Percentiles rank a stretch among this genome's conserved stretches.
These are phyloP conservation scores for Apodemia mormo DNA, from an alignment of 2,888 invertebrate genomes.

Conservation along the genomic window DNA sequence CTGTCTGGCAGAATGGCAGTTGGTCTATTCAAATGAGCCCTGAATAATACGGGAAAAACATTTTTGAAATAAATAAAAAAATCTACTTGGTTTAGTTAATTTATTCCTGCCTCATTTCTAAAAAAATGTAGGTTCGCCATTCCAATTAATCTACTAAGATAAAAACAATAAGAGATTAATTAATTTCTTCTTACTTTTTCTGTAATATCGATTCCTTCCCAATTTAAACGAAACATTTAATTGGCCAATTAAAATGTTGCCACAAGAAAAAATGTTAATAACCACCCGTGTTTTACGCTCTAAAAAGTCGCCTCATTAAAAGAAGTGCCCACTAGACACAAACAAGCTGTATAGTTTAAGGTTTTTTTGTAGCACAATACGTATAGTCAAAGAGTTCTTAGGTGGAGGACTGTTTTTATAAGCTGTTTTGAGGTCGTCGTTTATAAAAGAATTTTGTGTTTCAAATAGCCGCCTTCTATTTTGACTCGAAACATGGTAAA, in stretches of 20 bases:
- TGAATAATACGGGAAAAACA: too few species aligned
- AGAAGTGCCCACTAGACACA: conserved; percentile 29
- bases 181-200: background rate
- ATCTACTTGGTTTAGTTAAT: too few species aligned
- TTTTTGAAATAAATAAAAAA: too few species aligned
- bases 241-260: conserved; percentile 24
- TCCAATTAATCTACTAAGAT: too few species aligned
- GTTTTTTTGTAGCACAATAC: conserved; percentile 11
- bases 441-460: conserved; percentile 2
- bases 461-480: background rate
- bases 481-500: too few species aligned
- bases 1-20: too few species aligned
- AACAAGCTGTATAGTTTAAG: conserved; percentile 22
- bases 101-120: too few species aligned
- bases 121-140: too few species aligned
- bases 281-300: conserved; percentile 32
- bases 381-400: conserved; percentile 9
- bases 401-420: background rate
- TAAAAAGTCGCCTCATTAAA: conserved; percentile 37
- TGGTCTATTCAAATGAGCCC: too few species aligned
- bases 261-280: conserved; percentile 24
- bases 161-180: background rate
- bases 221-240: conserved; percentile 1
- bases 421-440: background rate
- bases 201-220: background rate